Conservation (phyloP, 2,888 invertebrate genomes). For the Orthosia gothica region DNA sequence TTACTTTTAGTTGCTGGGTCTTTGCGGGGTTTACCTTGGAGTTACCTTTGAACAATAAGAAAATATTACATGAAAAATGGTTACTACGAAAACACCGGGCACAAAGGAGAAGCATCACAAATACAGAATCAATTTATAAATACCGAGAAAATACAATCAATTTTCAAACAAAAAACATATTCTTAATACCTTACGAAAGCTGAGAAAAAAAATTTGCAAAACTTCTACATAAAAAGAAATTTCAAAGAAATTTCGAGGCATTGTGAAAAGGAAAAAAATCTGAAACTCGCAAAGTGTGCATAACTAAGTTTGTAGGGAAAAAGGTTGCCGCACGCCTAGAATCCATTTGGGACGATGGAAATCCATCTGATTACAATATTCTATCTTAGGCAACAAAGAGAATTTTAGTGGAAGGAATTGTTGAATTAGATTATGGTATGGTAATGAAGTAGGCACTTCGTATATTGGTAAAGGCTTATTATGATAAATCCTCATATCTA, state of each 20-base stretch:
- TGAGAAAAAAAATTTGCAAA: slow-evolving; percentile 24
- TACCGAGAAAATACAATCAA: slow-evolving; percentile 14
- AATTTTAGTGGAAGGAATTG: slow-evolving; percentile 24
- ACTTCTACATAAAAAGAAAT: slow-evolving; percentile 43
- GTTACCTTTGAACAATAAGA: slow-evolving; percentile 60
- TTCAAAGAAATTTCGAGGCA: slow-evolving; percentile 52
- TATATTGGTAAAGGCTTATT: background rate
- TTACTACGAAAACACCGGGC: slow-evolving; percentile 38
- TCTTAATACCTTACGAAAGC: slow-evolving; percentile 26
- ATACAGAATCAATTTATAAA: slow-evolving; percentile 38
- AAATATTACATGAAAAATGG: slow-evolving; percentile 47
- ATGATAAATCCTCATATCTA: background rate
- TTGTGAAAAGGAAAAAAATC: slow-evolving; percentile 52
- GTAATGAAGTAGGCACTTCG: slow-evolving; percentile 5
- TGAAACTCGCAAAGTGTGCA: slow-evolving; percentile 50
- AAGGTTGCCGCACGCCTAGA: slow-evolving; percentile 46
- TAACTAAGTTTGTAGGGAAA: slow-evolving; percentile 47
- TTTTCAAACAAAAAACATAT: slow-evolving; percentile 23
- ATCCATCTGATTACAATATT: slow-evolving; percentile 51
- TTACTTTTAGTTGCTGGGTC: slow-evolving; percentile 56
- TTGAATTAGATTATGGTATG: slow-evolving; percentile 41
- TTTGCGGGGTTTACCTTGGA: slow-evolving; percentile 58
- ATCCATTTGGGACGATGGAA: slow-evolving; percentile 61
- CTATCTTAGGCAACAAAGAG: slow-evolving; percentile 40
- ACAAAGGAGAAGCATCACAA: slow-evolving; percentile 49